Evolutionary conservation across 2,113 vertebrate genomes (phyloP), one percentile per base, ranked within the genome.

Genomic region (Heterochromis multidens): DNA sequence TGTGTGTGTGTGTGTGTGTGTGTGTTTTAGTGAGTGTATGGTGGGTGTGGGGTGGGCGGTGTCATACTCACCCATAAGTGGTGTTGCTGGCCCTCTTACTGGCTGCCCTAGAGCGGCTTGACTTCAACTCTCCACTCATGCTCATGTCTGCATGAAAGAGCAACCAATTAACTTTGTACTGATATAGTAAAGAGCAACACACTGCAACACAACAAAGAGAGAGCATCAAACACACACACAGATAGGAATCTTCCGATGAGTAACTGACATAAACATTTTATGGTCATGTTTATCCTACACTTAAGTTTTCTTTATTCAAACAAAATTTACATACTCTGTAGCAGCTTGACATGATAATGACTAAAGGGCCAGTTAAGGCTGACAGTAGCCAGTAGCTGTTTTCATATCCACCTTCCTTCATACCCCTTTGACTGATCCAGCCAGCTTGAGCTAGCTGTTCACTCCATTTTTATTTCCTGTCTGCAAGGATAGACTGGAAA

Each of bases 121-220:
- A 94, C 92, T 96, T 96, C 90, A 96, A 87, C 84, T 96, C 96
- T 91, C 96, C 96, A 90, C 94, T 95, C 96, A 96, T 96, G 93
- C 90, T 96, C 92, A 92, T 95, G 91, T 96, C 96, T 93, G 93
- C 83, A 91, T 43, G 37, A 65, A 94, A 92, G 77, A 93, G 62
- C 86, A 93, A 83, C 61, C 86, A 90, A 83, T 94, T 91, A 90
- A 87, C 80, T 85, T 87, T 81, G 60, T 29, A 77, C 62, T 46
- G 67, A 91, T 62, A 81, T 31, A 85, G 57, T 31, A 61, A 58
- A 86, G 19, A 83, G 70, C 23, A 65, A 49, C 33, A 77, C 29
- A 72, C 25, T 7, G 79, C 37, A 57, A 70, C 67, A 83, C 31
- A 80, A 76, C 58, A 85, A 58, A 81, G 16, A 35, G 78, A 56